A percentile compares a stretch with the other conserved stretches of the same genome.
These are phyloP conservation scores for Xenopus tropicalis DNA, from an alignment of 2,113 vertebrate species.

Conservation along the genomic window UCB_Xtro_10.0 CM004448.2:42673001-42673500, in stretches of 20 bases:
- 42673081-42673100: not conserved
- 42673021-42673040: too few relatives aligned
- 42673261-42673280: slow-evolving; percentile 10
- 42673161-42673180: not conserved
- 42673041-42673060: not conserved
- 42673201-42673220: slow-evolving; percentile 1
- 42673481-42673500: not conserved
- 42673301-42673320: slow-evolving; percentile 21
- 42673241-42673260: slow-evolving; percentile 4
- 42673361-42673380: slow-evolving; percentile 31
- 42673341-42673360: slow-evolving; percentile 27
- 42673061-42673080: not conserved
- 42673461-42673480: slow-evolving; percentile 31
- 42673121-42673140: slow-evolving; percentile 1
- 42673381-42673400: slow-evolving; percentile 23
- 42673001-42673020: too few relatives aligned
- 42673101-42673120: not conserved
- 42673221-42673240: slow-evolving; percentile 16
- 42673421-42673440: slow-evolving; percentile 27
- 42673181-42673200: not conserved
- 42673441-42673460: slow-evolving; percentile 33
- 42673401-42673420: slow-evolving; percentile 38
- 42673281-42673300: slow-evolving; percentile 24
- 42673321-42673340: slow-evolving; percentile 4
- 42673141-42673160: not conserved